Evolutionary conservation across 2,888 invertebrate species (phyloP).

Genomic region (Opisthograptis luteolata): DNA sequence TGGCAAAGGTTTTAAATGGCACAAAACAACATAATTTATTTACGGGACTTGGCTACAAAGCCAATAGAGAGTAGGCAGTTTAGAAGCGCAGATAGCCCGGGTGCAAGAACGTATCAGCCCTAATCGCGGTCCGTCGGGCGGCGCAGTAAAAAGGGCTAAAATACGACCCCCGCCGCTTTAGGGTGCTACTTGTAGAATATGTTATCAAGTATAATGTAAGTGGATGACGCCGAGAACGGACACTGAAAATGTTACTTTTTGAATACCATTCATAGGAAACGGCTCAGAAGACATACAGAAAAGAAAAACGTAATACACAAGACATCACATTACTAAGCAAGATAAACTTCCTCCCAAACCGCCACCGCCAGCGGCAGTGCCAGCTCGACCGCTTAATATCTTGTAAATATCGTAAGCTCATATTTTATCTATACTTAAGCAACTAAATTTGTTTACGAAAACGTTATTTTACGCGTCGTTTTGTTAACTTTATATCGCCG

Average conservation of each 20-base stretch:
- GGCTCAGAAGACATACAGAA: background rate
- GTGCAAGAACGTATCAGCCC: conserved; percentile 27
- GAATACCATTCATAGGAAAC: conserved; percentile 1
- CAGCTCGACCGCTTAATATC: conserved; percentile 35
- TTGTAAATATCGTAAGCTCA: conserved; percentile 33
- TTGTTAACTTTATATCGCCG: conserved; percentile 40
- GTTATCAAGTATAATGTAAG: conserved; percentile 16
- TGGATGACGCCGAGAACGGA: background rate
- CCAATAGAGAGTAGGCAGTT: conserved; percentile 1
- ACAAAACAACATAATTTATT: background rate
- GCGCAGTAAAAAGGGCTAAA: conserved; percentile 33
- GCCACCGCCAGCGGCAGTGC: background rate
- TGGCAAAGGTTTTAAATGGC: background rate
- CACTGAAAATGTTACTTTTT: conserved; percentile 5
- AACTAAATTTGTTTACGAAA: conserved; percentile 37
- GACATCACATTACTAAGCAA: background rate
- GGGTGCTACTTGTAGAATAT: conserved; percentile 11
- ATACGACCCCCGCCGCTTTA: conserved; percentile 21
- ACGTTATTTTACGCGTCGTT: conserved; percentile 40
- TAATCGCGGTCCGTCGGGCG: conserved; percentile 32
- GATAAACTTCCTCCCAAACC: background rate
- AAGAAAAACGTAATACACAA: background rate
- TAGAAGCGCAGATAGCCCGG: conserved; percentile 23
- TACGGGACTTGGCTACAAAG: background rate
- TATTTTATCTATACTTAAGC: conserved; percentile 37